Conservation (phyloP, 2,888 invertebrate species). For the Troides oblongomaculatus region DNA sequence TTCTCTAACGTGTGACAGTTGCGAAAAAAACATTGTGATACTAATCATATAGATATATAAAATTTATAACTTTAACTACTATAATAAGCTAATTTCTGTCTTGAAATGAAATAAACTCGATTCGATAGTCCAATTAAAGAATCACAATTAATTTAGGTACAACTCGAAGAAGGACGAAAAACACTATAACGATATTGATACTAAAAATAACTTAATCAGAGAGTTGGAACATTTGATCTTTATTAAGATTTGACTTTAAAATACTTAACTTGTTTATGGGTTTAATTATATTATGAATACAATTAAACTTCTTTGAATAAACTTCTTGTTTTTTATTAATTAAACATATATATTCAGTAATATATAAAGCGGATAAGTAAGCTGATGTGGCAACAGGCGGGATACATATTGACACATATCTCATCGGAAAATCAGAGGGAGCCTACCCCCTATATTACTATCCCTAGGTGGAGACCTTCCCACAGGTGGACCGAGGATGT, state of each 20-base stretch:
- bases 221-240: slow-evolving; percentile 9
- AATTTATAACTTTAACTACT: background rate
- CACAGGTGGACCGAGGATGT: no score
- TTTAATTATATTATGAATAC: background rate
- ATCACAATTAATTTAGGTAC: background rate
- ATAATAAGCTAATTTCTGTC: no score
- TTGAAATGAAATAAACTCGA: background rate
- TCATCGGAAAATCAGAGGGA: no score
- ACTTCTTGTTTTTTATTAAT: no score
- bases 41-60: background rate
- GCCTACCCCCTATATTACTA: no score
- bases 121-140: background rate
- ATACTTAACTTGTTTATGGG: background rate
- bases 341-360: no score
- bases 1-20: background rate
- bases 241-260: slow-evolving; percentile 2
- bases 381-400: no score
- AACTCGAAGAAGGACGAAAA: background rate
- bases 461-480: no score
- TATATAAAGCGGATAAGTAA: no score
- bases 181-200: background rate
- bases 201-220: slow-evolving; percentile 18
- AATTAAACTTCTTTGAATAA: no score
- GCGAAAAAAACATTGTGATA: background rate
- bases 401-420: no score